Base-by-base conservation (phyloP, 1,140 invertebrate genomes). In the Diplogasteroides magnus region DNA sequence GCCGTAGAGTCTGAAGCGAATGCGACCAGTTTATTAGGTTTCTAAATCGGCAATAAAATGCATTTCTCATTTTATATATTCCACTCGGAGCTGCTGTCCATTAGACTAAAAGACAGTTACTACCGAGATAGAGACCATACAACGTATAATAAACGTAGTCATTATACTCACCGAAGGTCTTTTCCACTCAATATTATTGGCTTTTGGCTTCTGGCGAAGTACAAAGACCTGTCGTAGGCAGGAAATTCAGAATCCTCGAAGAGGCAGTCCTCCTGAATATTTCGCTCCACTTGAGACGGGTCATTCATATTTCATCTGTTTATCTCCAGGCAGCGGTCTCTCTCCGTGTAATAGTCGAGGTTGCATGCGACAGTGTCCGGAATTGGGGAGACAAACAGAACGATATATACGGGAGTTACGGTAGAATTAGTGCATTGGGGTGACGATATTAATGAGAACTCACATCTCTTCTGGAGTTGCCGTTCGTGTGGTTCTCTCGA, bases 291-390 rank as follows among this genome's bases (percentile, higher is more conserved):
- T 48, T 19, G 37, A 48, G 19, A 11, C 37, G 19, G 6, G 6
- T 6, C 6, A 11, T 6, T n/a, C n/a, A n/a, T n/a, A n/a, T n/a
- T n/a, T n/a, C n/a, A n/a, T n/a, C n/a, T 48, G 19, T 19, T 48
- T 11, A 48, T 19, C 64, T 77, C 70, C 26, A 89, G 65, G 64
- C 78, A 80, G 55, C 63, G 63, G 27, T 81, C 73, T n/a, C 78
- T 64, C 48, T 76, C 73, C 13, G 56, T 15, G 19, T 78, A 27
- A 61, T 81, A 80, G 58, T 75, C 78, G 74, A 69, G 87, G 85
- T 79, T 91, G 90, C 77, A 90, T 89, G 86, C 95, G 95, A 82
- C 93, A 95, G 88, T 97, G 93, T 82, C 91, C 88, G 95, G 95
- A 97, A 65, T 31, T 13, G 64, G 64, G 13, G 78, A 69, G 79